Evolutionary conservation across 2,113 vertebrate species (phyloP).

Genomic region (Chaetodon auriga): DNA sequence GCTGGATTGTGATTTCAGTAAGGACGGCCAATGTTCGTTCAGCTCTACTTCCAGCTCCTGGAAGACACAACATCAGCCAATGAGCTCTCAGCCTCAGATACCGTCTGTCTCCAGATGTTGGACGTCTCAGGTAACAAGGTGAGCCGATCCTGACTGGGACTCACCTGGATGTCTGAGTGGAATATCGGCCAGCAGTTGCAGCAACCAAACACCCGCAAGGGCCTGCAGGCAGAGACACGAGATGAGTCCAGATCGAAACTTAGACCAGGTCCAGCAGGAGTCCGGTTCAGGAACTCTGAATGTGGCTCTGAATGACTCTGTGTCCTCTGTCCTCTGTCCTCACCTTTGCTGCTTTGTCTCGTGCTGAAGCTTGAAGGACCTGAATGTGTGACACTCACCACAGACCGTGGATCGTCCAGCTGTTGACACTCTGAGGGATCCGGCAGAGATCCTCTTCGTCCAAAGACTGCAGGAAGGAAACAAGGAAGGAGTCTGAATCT

Average conservation of each 20-base stretch:
- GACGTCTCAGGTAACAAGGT: neutral
- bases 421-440: constrained; percentile 70
- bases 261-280: too few relatives aligned
- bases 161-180: constrained; percentile 81
- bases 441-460: constrained; percentile 57
- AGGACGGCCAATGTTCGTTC: constrained; percentile 74
- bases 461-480: constrained; percentile 55
- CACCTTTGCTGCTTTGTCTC: too few relatives aligned
- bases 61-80: neutral
- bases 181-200: constrained; percentile 83
- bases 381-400: constrained; percentile 68
- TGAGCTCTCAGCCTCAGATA: neutral
- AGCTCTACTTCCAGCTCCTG: constrained; percentile 79
- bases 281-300: too few relatives aligned
- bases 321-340: too few relatives aligned
- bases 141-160: neutral
- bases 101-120: too few relatives aligned
- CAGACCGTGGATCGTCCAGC: constrained; percentile 84
- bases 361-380: neutral
- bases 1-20: constrained; percentile 62
- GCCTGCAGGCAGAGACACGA: constrained; percentile 64
- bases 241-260: too few relatives aligned
- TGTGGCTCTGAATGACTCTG: too few relatives aligned
- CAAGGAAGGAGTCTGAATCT: too few relatives aligned
- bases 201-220: constrained; percentile 24